phyloP scores from a whole-genome alignment of 2,888 invertebrate species.

The Gymnoscelis rufifasciata region DNA sequence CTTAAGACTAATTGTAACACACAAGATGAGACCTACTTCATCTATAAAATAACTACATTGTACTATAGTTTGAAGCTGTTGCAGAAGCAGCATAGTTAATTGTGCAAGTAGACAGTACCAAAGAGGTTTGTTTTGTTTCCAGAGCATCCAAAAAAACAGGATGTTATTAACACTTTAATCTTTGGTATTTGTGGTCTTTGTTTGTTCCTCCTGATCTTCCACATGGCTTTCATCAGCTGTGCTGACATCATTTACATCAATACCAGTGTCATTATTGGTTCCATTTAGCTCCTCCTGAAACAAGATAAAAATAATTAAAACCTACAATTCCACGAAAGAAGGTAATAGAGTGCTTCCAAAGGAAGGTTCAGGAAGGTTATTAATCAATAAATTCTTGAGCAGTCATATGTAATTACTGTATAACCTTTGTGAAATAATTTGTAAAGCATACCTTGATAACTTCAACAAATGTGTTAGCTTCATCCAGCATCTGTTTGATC shows the following conservation, averaged over 20 bases:
- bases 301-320: constrained; percentile 8
- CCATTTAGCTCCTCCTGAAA: constrained; percentile 80
- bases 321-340: not conserved
- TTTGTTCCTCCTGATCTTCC: constrained; percentile 45
- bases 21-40: constrained; percentile 1
- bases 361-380: too few species aligned
- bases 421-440: not conserved
- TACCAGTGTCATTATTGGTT: constrained; percentile 78
- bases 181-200: constrained; percentile 11
- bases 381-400: too few species aligned
- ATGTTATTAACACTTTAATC: not conserved
- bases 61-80: not conserved
- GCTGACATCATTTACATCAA: constrained; percentile 73
- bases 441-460: constrained; percentile 81
- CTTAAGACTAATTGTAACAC: constrained; percentile 19
- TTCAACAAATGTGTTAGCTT: constrained; percentile 86
- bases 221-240: constrained; percentile 67
- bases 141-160: not conserved
- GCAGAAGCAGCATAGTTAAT: not conserved
- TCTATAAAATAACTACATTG: constrained; percentile 4
- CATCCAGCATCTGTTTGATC: constrained; percentile 85
- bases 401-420: too few species aligned
- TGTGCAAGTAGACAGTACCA: not conserved
- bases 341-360: too few species aligned
- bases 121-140: too few species aligned